Conservation (phyloP, 2,888 invertebrate genomes). For the Andricus curvator region DNA sequence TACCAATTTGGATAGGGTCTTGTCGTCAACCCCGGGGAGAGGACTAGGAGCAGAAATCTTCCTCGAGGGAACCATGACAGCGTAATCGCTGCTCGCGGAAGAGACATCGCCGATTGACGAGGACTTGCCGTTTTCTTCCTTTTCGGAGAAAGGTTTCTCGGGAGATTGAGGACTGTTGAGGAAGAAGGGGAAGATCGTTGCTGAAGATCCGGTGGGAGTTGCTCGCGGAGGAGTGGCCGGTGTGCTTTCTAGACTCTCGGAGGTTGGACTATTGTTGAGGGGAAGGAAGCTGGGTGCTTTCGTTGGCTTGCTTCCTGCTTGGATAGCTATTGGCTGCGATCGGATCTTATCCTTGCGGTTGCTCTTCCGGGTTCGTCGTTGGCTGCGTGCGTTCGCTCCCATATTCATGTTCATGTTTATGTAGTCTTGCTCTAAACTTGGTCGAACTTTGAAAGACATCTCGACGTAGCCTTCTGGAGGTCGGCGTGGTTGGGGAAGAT, state of each 20-base stretch:
- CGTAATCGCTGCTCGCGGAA: conserved; percentile 58
- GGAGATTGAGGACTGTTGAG: conserved; percentile 85
- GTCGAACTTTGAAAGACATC: conserved; percentile 81
- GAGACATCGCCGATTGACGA: conserved; percentile 42
- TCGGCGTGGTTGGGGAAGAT: conserved; percentile 75
- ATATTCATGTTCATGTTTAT: conserved; percentile 81
- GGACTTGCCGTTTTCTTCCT: conserved; percentile 49
- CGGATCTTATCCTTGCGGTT: conserved; percentile 79
- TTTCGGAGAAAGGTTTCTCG: conserved; percentile 78
- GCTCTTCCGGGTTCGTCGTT: conserved; percentile 58
- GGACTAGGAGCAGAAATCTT: conserved; percentile 62
- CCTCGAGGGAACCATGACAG: conserved; percentile 59
- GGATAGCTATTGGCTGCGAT: conserved; percentile 84
- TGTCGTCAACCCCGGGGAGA: conserved; percentile 54
- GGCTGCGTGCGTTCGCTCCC: conserved; percentile 68
- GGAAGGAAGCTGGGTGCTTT: conserved; percentile 78
- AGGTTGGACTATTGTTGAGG: conserved; percentile 75
- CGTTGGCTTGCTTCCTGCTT: conserved; percentile 73
- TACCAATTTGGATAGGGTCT: conserved; percentile 46
- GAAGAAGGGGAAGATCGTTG: conserved; percentile 85
- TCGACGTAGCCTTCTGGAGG: conserved; percentile 84
- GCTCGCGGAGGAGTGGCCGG: conserved; percentile 79
- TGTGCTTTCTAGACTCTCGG: conserved; percentile 76
- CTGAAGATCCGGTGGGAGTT: conserved; percentile 82
- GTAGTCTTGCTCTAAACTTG: conserved; percentile 79